Base-by-base conservation (phyloP, 2,797 vertebrate genomes). In the Anguilla anguilla region DNA sequence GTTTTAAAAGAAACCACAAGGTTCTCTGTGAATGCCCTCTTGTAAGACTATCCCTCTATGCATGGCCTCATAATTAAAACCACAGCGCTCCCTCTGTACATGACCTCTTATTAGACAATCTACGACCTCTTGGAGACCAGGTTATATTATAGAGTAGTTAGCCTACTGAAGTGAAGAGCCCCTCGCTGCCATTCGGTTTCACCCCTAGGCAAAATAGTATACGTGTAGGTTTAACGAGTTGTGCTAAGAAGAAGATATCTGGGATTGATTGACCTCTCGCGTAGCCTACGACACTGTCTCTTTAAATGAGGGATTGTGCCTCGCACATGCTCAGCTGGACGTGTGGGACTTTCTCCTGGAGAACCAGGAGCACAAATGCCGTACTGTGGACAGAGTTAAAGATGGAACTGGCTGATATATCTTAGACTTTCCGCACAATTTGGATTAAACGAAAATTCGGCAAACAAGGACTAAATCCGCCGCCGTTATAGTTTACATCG, bases 261-360 rank as follows among this genome's bases (percentile, higher is more conserved):
- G 10, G 79, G 39, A n/a, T 82, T 25, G 22, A 51, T n/a, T 25
- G 79, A 49, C 43, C 43, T 15, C 43, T 82, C 19, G 46, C 49
- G 77, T 4, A 25, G 43, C 43, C 4, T 53, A 53, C 19, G 79
- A 46, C 53, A 31, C 87, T 88, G 87, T 85, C 84, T 59, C 87
- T 88, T 88, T 88, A 88, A 88, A 88, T 85, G 53, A n/a, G 69
- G 43, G 49, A 59, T 31, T 85, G 35, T 31, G 53, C 22, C 69
- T 51, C 49, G 87, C 87, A 49, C 83, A 85, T 85, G 87, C 84
- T 79, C 84, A 49, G 87, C 84, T 84, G 69, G 31, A 31, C 6
- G 87, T 28, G 67, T 83, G 85, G 84, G 83, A 88, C 83, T 88
- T 88, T 61, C 74, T 69, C 55, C 35, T 13, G 69, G 57, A 74